Percentiles rank a stretch among this genome's conserved stretches.
phyloP scores from a whole-genome alignment of 2,888 invertebrate species.

The Zeuzera pyrina region DNA sequence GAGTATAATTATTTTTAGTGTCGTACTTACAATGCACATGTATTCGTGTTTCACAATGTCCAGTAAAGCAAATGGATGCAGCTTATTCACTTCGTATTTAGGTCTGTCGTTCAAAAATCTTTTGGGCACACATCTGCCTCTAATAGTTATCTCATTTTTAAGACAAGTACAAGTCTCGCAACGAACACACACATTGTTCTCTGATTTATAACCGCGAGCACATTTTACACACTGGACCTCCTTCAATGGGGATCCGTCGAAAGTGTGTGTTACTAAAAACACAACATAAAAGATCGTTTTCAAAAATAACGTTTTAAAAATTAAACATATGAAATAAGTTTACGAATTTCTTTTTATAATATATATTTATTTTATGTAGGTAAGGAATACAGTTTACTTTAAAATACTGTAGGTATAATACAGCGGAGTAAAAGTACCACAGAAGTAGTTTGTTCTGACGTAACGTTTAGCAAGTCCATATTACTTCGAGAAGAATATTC shows the following conservation, averaged over 20 bases:
- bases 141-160: conserved; percentile 35
- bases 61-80: conserved; percentile 39
- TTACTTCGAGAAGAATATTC: too few relatives aligned
- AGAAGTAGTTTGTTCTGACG: too few relatives aligned
- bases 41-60: conserved; percentile 52
- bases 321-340: too few relatives aligned
- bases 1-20: too few relatives aligned
- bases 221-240: conserved; percentile 60
- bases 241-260: conserved; percentile 51
- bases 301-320: background rate
- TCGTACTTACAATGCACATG: conserved; percentile 47
- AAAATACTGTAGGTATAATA: too few relatives aligned
- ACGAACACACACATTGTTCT: conserved; percentile 36
- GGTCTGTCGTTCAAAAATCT: conserved; percentile 38
- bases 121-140: conserved; percentile 43
- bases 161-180: conserved; percentile 44
- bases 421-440: too few relatives aligned
- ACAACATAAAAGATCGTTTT: background rate
- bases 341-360: too few relatives aligned
- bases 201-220: conserved; percentile 39
- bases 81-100: conserved; percentile 35
- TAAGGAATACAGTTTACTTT: too few relatives aligned
- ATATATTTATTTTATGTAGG: too few relatives aligned
- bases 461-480: too few relatives aligned
- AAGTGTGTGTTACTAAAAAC: conserved; percentile 48